Evolutionary conservation across 30 jellyfish, hydroid and myxozoan species (phyloP).

Genomic region (Aurelia sp.): DNA sequence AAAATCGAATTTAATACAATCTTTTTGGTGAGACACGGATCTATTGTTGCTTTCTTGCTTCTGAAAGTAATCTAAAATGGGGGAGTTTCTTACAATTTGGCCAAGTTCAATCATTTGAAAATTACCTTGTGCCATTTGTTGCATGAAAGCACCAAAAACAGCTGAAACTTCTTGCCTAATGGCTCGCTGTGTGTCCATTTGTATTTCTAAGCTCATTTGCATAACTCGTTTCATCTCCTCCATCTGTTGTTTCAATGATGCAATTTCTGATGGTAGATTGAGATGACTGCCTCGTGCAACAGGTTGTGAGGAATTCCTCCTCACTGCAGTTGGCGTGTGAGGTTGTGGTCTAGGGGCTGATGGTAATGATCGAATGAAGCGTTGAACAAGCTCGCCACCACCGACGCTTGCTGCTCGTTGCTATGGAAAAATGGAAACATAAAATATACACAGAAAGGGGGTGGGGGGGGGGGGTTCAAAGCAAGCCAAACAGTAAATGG

Average conservation of each 20-base stretch:
- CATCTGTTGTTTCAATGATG: constrained; percentile 52
- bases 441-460: neutral
- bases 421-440: constrained; percentile 7
- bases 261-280: constrained; percentile 54
- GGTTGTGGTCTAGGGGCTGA: constrained; percentile 33
- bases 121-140: constrained; percentile 68
- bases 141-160: constrained; percentile 80
- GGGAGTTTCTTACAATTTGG: too few relatives aligned
- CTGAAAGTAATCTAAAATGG: too few relatives aligned
- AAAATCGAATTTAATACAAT: too few relatives aligned
- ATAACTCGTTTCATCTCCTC: constrained; percentile 84
- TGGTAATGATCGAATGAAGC: constrained; percentile 75
- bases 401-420: constrained; percentile 71
- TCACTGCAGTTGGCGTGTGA: neutral
- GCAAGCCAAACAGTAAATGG: too few relatives aligned
- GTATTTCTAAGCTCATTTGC: constrained; percentile 80
- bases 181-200: constrained; percentile 90
- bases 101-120: too few relatives aligned
- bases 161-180: constrained; percentile 93
- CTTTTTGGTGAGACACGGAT: too few relatives aligned
- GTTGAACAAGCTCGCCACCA: constrained; percentile 75
- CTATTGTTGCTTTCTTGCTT: too few relatives aligned
- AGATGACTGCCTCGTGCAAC: neutral
- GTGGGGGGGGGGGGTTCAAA: neutral
- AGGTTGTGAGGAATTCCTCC: constrained; percentile 4